Evolutionary conservation across 2,888 invertebrate genomes (phyloP).

Genomic region (Diploptera punctata): DNA sequence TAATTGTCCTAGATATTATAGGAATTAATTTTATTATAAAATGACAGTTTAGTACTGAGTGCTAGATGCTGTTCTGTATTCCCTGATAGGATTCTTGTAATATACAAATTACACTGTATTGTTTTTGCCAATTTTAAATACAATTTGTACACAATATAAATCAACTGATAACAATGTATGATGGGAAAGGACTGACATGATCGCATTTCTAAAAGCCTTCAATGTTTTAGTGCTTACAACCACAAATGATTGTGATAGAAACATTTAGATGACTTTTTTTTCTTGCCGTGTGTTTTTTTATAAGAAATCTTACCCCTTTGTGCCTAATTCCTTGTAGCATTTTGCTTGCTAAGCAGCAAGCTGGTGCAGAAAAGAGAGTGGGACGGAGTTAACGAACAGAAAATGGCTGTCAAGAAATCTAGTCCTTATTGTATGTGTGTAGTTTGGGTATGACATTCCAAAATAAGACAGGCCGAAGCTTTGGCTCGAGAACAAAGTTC

Average conservation of each 20-base stretch:
- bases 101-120: too few relatives aligned
- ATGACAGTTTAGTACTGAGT: too few relatives aligned
- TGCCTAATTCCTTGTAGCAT: constrained; percentile 19
- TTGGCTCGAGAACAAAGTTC: constrained; percentile 19
- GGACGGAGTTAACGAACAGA: constrained; percentile 6
- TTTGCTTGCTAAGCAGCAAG: constrained; percentile 4
- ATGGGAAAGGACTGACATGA: constrained; percentile 18
- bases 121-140: too few relatives aligned
- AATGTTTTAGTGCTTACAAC: constrained; percentile 1
- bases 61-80: too few relatives aligned
- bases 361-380: background rate
- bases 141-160: too few relatives aligned
- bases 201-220: constrained; percentile 18
- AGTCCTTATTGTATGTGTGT: constrained; percentile 49
- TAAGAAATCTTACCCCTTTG: constrained; percentile 16
- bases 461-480: background rate
- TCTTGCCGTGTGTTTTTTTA: background rate
- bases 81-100: too few relatives aligned
- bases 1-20: too few relatives aligned
- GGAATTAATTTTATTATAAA: too few relatives aligned
- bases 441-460: constrained; percentile 18
- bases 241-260: too few relatives aligned
- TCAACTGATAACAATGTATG: background rate
- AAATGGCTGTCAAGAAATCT: constrained; percentile 50
- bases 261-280: too few relatives aligned